Base-by-base conservation (phyloP, 2,888 invertebrate species). In the Scaptomyza reducta region DNA sequence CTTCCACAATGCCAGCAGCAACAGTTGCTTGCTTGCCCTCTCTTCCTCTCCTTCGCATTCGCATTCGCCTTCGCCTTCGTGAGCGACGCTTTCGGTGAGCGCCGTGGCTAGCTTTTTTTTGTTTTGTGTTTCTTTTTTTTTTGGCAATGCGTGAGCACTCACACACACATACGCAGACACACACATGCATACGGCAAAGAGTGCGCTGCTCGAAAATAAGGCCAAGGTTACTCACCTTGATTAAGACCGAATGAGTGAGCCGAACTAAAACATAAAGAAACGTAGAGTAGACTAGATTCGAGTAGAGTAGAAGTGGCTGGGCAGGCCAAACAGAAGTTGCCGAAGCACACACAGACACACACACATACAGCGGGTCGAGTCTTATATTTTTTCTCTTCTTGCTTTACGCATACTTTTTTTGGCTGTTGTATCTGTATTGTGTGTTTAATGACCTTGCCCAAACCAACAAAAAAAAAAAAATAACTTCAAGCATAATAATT, bases 161-260 rank as follows among this genome's bases (percentile, higher is more conserved):
- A 64, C 54, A 59, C 35, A 62, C 67, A 55, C 42, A 60, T n/a
- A n/a, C n/a, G n/a, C 57, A 44, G 16, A 55, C 25, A 44, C n/a
- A 18, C 46, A 61, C 41, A 50, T 25, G 46, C 51, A 59, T 13
- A 55, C 14, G 51, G 70, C 63, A 79, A 83, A 84, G 85, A 84
- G 83, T 84, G 85, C 82, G 84, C 80, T 84, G 83, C 72, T 84
- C 85, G 76, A 87, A 88, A 90, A 90, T 90, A 90, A 90, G 90
- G 90, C 90, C 90, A 90, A 90, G 90, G 90, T 89, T 84, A 86
- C 85, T 90, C 88, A 89, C 90, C 90, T 90, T 90, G 90, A 90
- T 90, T 89, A 83, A 89, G 88, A 89, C 90, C 87, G 89, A 85
- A 87, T 85, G 82, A 81, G 86, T 70, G 66, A 72, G 49, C 70